Base-by-base conservation (phyloP, 1,140 invertebrate genomes). In the Neodiprion pinetum region DNA sequence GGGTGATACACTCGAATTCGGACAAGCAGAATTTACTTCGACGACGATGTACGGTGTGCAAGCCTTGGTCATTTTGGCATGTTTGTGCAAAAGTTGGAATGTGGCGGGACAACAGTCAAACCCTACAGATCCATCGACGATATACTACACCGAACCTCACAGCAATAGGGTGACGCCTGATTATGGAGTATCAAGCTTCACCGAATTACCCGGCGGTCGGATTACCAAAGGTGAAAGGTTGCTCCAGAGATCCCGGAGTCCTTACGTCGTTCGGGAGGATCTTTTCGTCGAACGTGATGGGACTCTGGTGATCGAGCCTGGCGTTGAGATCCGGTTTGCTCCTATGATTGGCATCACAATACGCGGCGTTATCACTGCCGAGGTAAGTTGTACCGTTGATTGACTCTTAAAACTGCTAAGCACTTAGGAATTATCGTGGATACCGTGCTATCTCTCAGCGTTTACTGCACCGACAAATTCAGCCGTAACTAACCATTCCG, bases 311-410 rank as follows among this genome's bases (percentile, higher is more conserved):
- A 92, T 99, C 66, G 94, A 97, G 81, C 91, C 97, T 0, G 97
- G 97, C 1, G 95, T 97, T 0, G 93, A 93, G 80, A 88, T 99
- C 11, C 90, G 93, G 70, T 97, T 99, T 88, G 92, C 93, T 7
- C 95, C 96, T 3, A 96, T 96, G 89, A 93, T 96, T 80, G 97
- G 97, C 71, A 94, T 99, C 78, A 97, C 95, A 49, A 94, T 99
- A 21, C 92, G 94, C 81, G 97, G 97, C 78, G 92, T 94, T 78
- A 88, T 99, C 8, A 93, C 92, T 72, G 96, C 96, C 49, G 91
- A 95, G 92, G 97, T 98, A 92, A 93, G 92, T 17, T 12, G 1
- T 78, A 72, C 65, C 40, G 50, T 70, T 5, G 5, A 17, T 4
- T 70, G 8, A n/a, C n/a, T 17, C 8, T 21, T 3, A 66, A 66